A percentile compares a stretch with the other conserved stretches of the same genome.
Conservation (phyloP, 2,888 invertebrate genomes). For the Tribolium freemani region DNA sequence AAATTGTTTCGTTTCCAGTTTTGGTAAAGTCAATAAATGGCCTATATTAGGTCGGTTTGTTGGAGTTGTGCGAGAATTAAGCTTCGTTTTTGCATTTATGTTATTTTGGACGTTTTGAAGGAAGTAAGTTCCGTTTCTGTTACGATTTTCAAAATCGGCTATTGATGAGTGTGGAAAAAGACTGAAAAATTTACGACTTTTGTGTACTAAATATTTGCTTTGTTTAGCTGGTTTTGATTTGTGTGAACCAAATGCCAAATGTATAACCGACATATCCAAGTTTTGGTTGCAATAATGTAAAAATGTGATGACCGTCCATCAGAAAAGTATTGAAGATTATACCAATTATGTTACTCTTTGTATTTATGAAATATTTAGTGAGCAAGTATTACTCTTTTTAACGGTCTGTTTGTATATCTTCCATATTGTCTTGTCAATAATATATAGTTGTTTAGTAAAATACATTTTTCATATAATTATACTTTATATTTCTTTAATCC, state of each 20-base stretch:
- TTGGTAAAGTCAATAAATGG: not conserved
- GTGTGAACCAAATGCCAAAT: constrained; percentile 34
- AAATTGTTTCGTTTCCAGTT: too few relatives aligned
- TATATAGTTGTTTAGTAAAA: constrained; percentile 58
- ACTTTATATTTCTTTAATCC: constrained; percentile 28
- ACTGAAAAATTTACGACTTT: not conserved
- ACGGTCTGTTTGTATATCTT: constrained; percentile 64
- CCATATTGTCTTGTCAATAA: constrained; percentile 65
- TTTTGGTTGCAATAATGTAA: constrained; percentile 36
- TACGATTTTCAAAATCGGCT: not conserved
- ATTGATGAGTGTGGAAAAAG: not conserved
- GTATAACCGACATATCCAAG: constrained; percentile 36
- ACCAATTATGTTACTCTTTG: constrained; percentile 33
- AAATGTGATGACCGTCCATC: constrained; percentile 45
- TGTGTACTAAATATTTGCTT: constrained; percentile 2
- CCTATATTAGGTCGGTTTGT: constrained; percentile 30
- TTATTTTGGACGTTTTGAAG: not conserved
- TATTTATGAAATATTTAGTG: constrained; percentile 41
- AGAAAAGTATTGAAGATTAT: constrained; percentile 21
- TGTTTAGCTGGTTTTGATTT: not conserved
- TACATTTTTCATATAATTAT: constrained; percentile 48
- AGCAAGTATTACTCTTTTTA: constrained; percentile 53
- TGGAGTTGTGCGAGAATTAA: not conserved
- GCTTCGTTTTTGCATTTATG: not conserved
- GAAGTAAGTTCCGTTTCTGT: not conserved